A percentile compares a stretch with the other conserved stretches of the same genome.
Conservation (phyloP, 64 coral and sea anemone species). For the Astreopora myriophthalma region DNA sequence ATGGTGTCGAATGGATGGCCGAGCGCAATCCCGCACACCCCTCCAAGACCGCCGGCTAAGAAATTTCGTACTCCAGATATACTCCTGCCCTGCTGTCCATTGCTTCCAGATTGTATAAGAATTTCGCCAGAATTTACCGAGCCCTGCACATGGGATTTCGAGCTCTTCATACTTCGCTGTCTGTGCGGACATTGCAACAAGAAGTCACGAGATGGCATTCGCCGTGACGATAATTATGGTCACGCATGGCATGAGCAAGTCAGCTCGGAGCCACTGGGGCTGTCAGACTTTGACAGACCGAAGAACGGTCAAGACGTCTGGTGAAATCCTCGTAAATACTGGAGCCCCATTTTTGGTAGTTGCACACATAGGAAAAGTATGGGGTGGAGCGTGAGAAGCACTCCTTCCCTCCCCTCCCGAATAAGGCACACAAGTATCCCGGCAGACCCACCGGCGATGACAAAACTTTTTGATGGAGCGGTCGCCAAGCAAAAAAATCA, state of each 20-base stretch:
- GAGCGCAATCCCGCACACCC: not conserved
- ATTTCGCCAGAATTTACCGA: not conserved
- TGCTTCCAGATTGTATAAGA: constrained; percentile 1
- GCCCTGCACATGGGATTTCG: not conserved
- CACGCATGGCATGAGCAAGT: too few relatives aligned
- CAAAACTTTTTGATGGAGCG: not conserved
- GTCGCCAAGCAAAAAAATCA: not conserved
- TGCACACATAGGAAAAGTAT: too few relatives aligned
- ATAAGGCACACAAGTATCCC: not conserved
- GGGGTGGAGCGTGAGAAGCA: too few relatives aligned
- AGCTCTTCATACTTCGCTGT: not conserved
- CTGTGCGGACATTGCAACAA: too few relatives aligned
- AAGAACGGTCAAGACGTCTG: too few relatives aligned
- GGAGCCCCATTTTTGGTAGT: too few relatives aligned
- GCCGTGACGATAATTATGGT: too few relatives aligned
- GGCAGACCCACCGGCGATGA: not conserved
- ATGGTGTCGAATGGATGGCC: constrained; percentile 14
- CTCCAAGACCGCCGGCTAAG: not conserved
- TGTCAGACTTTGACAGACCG: too few relatives aligned
- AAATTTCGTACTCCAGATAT: not conserved
- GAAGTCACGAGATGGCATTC: too few relatives aligned
- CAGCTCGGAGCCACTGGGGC: too few relatives aligned
- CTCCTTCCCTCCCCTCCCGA: not conserved
- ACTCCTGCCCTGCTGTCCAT: not conserved
- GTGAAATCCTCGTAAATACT: too few relatives aligned